Percentiles rank a stretch among this genome's conserved stretches.
phyloP scores from a whole-genome alignment of 2,888 invertebrate species.

The Leptopterna dolabrata region DNA sequence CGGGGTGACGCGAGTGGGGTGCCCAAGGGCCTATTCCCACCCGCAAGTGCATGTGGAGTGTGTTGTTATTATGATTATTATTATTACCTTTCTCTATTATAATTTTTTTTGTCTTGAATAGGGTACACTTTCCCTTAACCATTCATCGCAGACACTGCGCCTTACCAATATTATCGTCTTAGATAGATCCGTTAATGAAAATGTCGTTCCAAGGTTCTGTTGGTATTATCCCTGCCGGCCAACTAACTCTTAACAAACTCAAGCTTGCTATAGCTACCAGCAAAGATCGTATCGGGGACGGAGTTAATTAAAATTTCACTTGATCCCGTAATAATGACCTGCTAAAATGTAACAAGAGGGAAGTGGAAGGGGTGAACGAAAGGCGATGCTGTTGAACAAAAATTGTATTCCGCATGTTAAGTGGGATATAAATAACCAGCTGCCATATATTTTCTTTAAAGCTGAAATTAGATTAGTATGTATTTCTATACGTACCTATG shows the following conservation, averaged over 20 bases:
- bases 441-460: no score
- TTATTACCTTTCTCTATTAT: no score
- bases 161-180: not conserved
- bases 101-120: no score
- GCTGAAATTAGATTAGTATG: not conserved
- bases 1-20: no score
- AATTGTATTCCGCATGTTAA: not conserved
- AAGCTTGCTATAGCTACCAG: not conserved
- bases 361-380: not conserved
- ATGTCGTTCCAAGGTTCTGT: not conserved
- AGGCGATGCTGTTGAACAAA: not conserved
- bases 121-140: no score
- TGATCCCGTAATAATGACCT: not conserved
- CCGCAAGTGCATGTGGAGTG: no score
- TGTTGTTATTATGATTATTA: no score
- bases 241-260: not conserved
- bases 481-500: not conserved
- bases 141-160: not conserved
- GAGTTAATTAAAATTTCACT: conserved; percentile 1
- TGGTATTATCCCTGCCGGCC: not conserved
- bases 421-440: not conserved
- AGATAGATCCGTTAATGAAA: not conserved
- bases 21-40: no score
- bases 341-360: not conserved
- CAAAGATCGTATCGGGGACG: not conserved